phyloP scores from a whole-genome alignment of 2,888 invertebrate species.

The Erebia epiphron region DNA sequence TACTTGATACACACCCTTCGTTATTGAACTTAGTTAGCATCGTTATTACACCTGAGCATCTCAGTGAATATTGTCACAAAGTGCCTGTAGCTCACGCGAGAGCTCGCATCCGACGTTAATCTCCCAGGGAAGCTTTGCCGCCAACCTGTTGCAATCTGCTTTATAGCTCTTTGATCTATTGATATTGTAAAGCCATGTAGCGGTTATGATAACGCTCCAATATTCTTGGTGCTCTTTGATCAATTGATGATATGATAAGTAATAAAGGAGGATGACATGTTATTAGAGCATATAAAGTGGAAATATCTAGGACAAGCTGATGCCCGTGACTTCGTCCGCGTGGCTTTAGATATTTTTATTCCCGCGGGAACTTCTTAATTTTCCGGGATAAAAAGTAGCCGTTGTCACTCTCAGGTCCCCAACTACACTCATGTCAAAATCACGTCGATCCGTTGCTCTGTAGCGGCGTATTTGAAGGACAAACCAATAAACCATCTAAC shows the following conservation, averaged over 20 bases:
- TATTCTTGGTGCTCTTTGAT: background rate
- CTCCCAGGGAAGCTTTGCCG: background rate
- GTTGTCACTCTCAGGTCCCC: no score
- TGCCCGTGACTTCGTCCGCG: no score
- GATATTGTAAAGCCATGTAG: background rate
- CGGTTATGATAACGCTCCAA: background rate
- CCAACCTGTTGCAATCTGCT: background rate
- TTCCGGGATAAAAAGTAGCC: no score
- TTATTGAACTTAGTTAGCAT: no score
- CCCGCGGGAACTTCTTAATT: no score
- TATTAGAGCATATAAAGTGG: background rate
- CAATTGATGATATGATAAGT: background rate
- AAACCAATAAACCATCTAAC: no score
- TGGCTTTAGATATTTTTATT: no score
- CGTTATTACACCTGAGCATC: background rate
- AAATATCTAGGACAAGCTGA: no score
- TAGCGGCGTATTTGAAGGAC: no score
- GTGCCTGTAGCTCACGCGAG: background rate
- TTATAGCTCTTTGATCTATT: slow-evolving; percentile 7
- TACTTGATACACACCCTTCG: no score
- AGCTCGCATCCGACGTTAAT: background rate
- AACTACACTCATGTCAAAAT: no score
- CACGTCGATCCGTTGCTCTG: no score
- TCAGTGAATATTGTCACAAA: background rate
- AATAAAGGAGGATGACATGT: background rate